A percentile compares a stretch with the other conserved stretches of the same genome.
Conservation (phyloP, 1,140 invertebrate genomes). For the Nymphalis io region DNA sequence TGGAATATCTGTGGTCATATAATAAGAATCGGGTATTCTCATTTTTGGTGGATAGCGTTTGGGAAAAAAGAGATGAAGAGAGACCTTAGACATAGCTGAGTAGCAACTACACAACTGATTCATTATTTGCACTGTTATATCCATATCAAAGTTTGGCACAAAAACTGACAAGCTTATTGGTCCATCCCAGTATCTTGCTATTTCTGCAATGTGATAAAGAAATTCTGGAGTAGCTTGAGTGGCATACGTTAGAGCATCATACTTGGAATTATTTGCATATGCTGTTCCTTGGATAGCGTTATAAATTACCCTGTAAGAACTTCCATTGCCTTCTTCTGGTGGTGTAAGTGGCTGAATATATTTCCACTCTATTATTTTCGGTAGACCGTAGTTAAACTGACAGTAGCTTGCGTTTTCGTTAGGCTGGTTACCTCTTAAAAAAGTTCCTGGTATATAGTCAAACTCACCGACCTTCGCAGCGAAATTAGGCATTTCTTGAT, state of each 20-base stretch:
- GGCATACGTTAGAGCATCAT: conserved; percentile 83
- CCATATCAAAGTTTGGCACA: conserved; percentile 85
- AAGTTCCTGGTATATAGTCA: conserved; percentile 78
- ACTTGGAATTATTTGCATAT: conserved; percentile 61
- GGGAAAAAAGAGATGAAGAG: conserved; percentile 86
- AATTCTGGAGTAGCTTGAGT: conserved; percentile 89
- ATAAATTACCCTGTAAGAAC: conserved; percentile 85
- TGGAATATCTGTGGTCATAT: conserved; percentile 43
- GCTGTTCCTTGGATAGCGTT: conserved; percentile 81
- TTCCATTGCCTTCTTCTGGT: conserved; percentile 81
- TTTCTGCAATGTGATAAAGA: conserved; percentile 85
- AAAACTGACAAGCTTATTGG: conserved; percentile 88
- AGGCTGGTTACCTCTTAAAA: conserved; percentile 78
- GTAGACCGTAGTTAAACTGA: conserved; percentile 84
- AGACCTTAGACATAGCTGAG: conserved; percentile 85
- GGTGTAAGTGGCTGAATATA: conserved; percentile 69
- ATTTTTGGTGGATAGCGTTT: conserved; percentile 56
- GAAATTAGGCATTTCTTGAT: conserved; percentile 46
- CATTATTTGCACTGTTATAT: conserved; percentile 83
- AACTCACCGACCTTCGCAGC: conserved; percentile 58
- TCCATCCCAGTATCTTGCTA: conserved; percentile 87
- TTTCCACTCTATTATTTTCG: conserved; percentile 79
- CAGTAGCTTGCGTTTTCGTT: conserved; percentile 82
- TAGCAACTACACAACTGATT: conserved; percentile 84
- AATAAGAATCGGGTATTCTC: conserved; percentile 37